Base-by-base conservation (phyloP, 2,113 vertebrate genomes). In the Hucho hucho region DNA sequence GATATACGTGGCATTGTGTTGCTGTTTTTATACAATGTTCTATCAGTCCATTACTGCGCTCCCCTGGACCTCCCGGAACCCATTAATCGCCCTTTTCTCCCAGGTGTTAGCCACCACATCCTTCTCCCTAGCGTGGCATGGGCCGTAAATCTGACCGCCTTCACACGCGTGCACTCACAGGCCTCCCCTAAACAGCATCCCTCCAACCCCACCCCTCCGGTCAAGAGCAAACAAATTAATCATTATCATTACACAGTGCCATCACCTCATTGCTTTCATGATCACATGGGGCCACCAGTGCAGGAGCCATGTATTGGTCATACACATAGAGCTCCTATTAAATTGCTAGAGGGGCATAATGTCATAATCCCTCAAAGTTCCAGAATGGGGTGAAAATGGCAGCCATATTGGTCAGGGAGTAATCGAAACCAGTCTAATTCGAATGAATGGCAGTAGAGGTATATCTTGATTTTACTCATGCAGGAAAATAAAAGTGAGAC, bases 71-170 rank as follows among this genome's bases (percentile, higher is more conserved):
- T 67, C 66, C 49, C 46, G 78, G 74, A 70, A 61, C 76, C 82
- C 81, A 82, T 89, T 89, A 87, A 90, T 87, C 78, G 74, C 76
- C 76, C 71, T 75, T 82, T 85, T 89, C 85, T 86, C 75, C 74
- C 32, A 77, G 77, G 79, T 85, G 86, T 90, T 84, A 86, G 76
- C 72, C 70, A 1, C 43, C 53, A 53, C 66, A 70, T 77, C 70
- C 81, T 81, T 75, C 72, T 59, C 63, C 75, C 43, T 65, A 73
- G 66, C 4, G 22, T 13, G 9, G 12, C 76, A 29, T 6, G 25
- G n/a, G 58, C n/a, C 7, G 58, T 61, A 61, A 61, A 61, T 61
- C 58, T 22, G 20, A 22, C 58, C 25, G 3, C 25, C 22, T 6
- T 24, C 64, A 63, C 22, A 28, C 25, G 11, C 64, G 1, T 14